Conservation (phyloP, 2,113 vertebrate species). For the Ophthalmolycus amberensis region DNA sequence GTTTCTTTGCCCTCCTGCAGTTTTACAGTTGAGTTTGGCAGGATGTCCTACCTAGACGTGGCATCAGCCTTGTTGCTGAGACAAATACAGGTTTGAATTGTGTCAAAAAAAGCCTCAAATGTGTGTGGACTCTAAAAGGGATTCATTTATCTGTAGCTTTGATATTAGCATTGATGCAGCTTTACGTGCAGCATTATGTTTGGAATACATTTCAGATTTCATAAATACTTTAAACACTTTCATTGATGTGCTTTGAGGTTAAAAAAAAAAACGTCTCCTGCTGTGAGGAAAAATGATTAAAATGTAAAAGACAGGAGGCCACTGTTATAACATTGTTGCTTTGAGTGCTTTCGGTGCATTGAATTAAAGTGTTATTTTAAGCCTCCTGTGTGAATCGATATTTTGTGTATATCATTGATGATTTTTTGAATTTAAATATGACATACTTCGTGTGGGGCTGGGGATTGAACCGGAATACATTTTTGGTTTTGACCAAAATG, state of each 20-base stretch:
- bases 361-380: background rate
- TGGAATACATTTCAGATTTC: background rate
- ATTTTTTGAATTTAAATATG: background rate
- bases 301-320: background rate
- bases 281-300: background rate
- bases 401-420: background rate
- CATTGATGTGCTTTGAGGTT: background rate
- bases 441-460: background rate
- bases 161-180: background rate
- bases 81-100: background rate
- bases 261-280: background rate
- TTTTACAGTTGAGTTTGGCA: constrained; percentile 17
- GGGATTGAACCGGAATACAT: background rate
- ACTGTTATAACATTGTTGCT: background rate
- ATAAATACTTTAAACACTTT: background rate
- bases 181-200: background rate
- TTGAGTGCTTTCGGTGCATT: background rate
- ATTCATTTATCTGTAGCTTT: background rate
- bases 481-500: background rate
- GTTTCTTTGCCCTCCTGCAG: constrained; percentile 33
- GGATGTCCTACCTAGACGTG: constrained; percentile 5
- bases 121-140: background rate
- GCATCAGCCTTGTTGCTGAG: background rate
- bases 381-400: background rate
- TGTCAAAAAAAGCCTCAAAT: background rate